phyloP scores from a whole-genome alignment of 2,113 vertebrate genomes.

The Lipophrys pholis region DNA sequence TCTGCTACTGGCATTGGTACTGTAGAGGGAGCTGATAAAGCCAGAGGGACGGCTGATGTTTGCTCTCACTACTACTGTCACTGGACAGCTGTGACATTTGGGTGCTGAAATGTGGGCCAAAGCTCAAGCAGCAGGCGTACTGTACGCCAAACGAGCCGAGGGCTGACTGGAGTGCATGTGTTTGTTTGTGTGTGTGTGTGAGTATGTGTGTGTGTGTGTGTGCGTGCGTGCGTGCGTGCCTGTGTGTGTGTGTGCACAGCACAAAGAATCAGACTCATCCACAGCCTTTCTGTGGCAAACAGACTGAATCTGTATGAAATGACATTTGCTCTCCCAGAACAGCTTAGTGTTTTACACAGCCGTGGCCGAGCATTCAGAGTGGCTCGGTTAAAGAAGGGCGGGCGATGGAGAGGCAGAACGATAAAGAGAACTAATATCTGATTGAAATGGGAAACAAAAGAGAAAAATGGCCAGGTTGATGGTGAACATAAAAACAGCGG shows the following conservation, averaged over 20 bases:
- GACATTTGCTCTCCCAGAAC: constrained; percentile 63
- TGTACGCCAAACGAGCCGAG: constrained; percentile 63
- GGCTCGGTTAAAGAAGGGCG: neutral
- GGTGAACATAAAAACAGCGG: constrained; percentile 24
- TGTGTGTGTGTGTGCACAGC: constrained; percentile 24
- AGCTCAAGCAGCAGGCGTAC: constrained; percentile 48
- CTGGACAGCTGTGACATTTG: constrained; percentile 77
- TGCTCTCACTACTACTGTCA: constrained; percentile 43
- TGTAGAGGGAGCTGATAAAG: constrained; percentile 26
- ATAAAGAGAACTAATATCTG: neutral
- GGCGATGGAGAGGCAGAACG: neutral
- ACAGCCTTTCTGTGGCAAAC: constrained; percentile 55
- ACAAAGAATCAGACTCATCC: constrained; percentile 45
- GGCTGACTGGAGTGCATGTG: constrained; percentile 36
- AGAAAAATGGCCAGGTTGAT: constrained; percentile 28
- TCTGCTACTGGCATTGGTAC: constrained; percentile 33
- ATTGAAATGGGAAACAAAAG: constrained; percentile 28
- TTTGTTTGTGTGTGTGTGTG: constrained; percentile 23
- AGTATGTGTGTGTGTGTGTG: constrained; percentile 12
- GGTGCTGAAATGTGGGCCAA: constrained; percentile 46
- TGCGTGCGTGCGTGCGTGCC: constrained; percentile 20
- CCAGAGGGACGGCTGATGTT: constrained; percentile 45
- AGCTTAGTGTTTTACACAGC: constrained; percentile 35
- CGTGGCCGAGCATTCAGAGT: constrained; percentile 34
- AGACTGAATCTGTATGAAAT: constrained; percentile 52